phyloP scores from a whole-genome alignment of 2,113 vertebrate genomes.

The Etia nguti region DNA sequence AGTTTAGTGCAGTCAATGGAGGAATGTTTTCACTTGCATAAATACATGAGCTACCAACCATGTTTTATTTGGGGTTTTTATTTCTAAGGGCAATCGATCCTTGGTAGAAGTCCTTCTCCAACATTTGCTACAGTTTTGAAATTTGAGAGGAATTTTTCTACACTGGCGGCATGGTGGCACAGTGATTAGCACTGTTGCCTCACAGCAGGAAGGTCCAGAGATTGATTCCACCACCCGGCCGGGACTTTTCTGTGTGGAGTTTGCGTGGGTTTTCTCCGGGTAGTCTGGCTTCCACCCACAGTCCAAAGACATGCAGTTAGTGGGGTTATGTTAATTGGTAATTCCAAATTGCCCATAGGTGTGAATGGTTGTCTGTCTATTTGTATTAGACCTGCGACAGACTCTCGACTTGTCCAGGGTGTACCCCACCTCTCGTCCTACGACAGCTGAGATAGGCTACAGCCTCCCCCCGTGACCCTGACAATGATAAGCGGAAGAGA shows the following conservation, averaged over 20 bases:
- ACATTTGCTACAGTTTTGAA: not conserved
- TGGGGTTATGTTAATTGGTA: not conserved
- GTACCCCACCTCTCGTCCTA: not conserved
- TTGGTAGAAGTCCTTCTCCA: not conserved
- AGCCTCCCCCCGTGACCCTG: fast-evolving
- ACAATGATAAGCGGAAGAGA: not conserved
- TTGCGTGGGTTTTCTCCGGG: not conserved
- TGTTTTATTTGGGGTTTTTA: not conserved
- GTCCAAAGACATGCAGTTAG: not conserved
- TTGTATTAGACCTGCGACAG: not conserved
- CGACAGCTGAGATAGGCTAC: not conserved
- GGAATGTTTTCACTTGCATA: not conserved
- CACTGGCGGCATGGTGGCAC: not conserved
- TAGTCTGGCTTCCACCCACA: not conserved
- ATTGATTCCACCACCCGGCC: not conserved
- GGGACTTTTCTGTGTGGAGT: not conserved
- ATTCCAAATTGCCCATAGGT: not conserved
- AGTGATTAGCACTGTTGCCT: not conserved
- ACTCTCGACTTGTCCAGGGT: not conserved
- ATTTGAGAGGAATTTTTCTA: not conserved
- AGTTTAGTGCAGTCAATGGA: not conserved
- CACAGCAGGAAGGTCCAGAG: not conserved
- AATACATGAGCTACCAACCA: not conserved
- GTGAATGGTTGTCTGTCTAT: not conserved
- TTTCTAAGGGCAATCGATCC: not conserved